Evolutionary conservation across 2,113 vertebrate species (phyloP), one percentile per base, ranked within the genome.

Genomic region (human): DNA sequence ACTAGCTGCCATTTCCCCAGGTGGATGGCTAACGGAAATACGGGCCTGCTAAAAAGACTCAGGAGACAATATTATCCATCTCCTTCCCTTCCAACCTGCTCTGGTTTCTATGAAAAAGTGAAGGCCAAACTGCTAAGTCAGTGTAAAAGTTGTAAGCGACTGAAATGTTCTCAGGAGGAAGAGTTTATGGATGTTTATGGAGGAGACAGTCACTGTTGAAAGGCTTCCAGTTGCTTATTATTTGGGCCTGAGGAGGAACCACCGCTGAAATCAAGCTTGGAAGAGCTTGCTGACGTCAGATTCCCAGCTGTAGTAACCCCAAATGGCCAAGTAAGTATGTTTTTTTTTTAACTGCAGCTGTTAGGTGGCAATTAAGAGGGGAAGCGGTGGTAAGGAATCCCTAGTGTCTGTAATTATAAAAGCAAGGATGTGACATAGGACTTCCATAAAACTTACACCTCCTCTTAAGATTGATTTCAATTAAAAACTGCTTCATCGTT

Each of bases 251-350:
- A 96, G 84, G 84, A 93, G 86, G 35, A 88, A 89, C 70, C 40
- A 83, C 94, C 91, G 57, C 68, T 57, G 38, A 95, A 93, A 90
- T 43, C 94, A 93, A 80, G 96, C 95, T 92, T 93, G 35, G 83
- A 81, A 85, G 84, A 86, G 80, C 81, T 90, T 96, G 97, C 98
- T 98, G 96, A 97, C 16, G 59, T 97, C 80, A 97, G 87, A 93
- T 45, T 82, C 86, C 95, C 85, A 72, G 92, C 90, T 78, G 52
- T 70, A 90, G 92, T 92, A 96, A 97, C 97, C 97, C 96, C 95
- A 98, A 86, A 48, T 79, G 97, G 81, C 95, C 92, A 80, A 70
- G 89, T 55, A 96, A 76, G 16, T n/a, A 40, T 72, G 1, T 52
- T 75, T 82, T 76, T 5, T 80, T 95, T 70, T 93, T 84, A 89